A percentile compares a stretch with the other conserved stretches of the same genome.
These are phyloP conservation scores for Halcyon chelicuti DNA, from an alignment of 2,797 vertebrate genomes.

Conservation along the genomic window DNA sequence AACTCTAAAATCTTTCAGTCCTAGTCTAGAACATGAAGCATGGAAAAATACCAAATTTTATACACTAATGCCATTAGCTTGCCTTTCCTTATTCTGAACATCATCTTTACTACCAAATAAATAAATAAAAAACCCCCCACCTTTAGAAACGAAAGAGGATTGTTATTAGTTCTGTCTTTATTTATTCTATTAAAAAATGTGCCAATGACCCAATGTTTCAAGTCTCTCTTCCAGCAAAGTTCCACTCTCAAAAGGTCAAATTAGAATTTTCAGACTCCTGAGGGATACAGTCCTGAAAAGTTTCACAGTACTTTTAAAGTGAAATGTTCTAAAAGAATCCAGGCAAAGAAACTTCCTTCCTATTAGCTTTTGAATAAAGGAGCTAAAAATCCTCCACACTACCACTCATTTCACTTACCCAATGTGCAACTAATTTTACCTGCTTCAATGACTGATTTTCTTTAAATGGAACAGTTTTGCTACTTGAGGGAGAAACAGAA, in stretches of 20 bases:
- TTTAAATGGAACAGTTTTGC: background rate
- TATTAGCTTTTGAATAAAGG: background rate
- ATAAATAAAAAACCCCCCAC: background rate
- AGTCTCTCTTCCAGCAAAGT: background rate
- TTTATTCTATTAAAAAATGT: background rate
- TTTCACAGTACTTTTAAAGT: background rate
- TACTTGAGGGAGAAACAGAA: background rate
- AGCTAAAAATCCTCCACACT: background rate
- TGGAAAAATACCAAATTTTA: background rate
- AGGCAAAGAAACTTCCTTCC: background rate
- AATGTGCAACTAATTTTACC: background rate
- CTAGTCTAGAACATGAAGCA: background rate
- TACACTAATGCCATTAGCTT: background rate
- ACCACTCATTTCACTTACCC: background rate
- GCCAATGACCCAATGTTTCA: background rate
- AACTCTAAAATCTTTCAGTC: conserved; percentile 39
- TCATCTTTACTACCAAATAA: background rate
- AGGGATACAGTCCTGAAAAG: background rate
- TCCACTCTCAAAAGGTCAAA: background rate
- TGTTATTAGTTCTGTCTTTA: background rate
- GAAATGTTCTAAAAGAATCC: background rate
- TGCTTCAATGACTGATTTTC: background rate
- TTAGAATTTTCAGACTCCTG: background rate
- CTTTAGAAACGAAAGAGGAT: background rate
- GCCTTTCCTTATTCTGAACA: background rate